phyloP scores from a whole-genome alignment of 2,797 vertebrate genomes.

The Cyprinodon diabolis region DNA sequence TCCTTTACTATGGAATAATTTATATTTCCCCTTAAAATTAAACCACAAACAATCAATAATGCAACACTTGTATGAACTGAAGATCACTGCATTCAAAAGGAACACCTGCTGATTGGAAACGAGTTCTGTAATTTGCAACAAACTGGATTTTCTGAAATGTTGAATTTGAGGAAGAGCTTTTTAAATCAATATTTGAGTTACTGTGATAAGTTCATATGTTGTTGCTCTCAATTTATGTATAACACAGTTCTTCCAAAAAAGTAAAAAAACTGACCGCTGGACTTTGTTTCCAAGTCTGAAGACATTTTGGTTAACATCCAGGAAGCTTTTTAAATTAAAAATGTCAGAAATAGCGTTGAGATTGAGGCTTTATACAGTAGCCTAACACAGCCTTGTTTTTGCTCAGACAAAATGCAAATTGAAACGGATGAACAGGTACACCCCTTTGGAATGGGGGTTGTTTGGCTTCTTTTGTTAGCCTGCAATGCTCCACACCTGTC shows the following conservation, averaged over 20 bases:
- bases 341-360: too few species aligned
- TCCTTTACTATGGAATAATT: background rate
- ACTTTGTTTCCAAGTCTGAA: too few species aligned
- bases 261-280: too few species aligned
- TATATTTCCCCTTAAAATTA: background rate
- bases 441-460: too few species aligned
- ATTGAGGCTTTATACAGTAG: too few species aligned
- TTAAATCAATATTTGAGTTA: background rate
- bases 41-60: slow-evolving; percentile 6
- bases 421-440: too few species aligned
- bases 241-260: background rate
- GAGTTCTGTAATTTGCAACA: background rate
- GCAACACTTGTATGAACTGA: background rate
- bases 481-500: too few species aligned
- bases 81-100: background rate
- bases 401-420: too few species aligned
- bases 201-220: background rate
- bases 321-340: too few species aligned
- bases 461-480: too few species aligned
- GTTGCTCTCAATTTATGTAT: background rate
- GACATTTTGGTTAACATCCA: too few species aligned
- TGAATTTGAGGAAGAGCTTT: background rate
- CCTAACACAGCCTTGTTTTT: too few species aligned
- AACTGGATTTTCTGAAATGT: slow-evolving; percentile 3
- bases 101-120: background rate